phyloP scores from a whole-genome alignment of 2,888 invertebrate genomes.

The Stegophylla sp. region DNA sequence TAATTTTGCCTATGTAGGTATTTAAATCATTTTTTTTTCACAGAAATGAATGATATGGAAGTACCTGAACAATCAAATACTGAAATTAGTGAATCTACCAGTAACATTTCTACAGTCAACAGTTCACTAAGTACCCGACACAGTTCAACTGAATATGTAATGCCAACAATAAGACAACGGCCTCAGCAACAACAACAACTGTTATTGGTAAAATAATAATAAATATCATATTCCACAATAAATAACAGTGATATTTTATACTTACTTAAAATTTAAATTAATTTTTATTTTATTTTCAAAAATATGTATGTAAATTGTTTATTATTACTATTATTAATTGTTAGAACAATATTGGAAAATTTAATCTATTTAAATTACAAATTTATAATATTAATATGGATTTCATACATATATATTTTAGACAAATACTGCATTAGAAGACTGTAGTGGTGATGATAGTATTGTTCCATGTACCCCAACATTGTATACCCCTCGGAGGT shows the following conservation, averaged over 20 bases:
- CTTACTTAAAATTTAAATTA: too few species aligned
- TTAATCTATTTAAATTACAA: too few species aligned
- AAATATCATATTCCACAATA: too few species aligned
- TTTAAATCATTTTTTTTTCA: background rate
- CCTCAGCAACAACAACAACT: constrained; percentile 44
- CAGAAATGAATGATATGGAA: constrained; percentile 46
- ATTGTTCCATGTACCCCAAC: constrained; percentile 92
- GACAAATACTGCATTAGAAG: constrained; percentile 66
- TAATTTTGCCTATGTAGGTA: background rate
- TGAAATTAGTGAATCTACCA: background rate
- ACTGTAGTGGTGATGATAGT: constrained; percentile 76
- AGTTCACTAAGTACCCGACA: background rate
- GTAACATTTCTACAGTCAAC: background rate
- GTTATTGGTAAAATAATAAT: constrained; percentile 31
- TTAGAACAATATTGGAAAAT: too few species aligned
- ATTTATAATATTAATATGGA: background rate
- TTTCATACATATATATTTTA: constrained; percentile 1
- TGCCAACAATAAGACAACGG: constrained; percentile 3
- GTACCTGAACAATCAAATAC: constrained; percentile 45
- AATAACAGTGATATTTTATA: too few species aligned
- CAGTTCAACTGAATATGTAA: background rate
- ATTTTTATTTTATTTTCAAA: too few species aligned
- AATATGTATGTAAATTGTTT: too few species aligned
- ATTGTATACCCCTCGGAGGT: constrained; percentile 79
- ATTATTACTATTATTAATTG: too few species aligned